Evolutionary conservation across 2,888 invertebrate genomes (phyloP).

Genomic region (Osmoderma eremita): DNA sequence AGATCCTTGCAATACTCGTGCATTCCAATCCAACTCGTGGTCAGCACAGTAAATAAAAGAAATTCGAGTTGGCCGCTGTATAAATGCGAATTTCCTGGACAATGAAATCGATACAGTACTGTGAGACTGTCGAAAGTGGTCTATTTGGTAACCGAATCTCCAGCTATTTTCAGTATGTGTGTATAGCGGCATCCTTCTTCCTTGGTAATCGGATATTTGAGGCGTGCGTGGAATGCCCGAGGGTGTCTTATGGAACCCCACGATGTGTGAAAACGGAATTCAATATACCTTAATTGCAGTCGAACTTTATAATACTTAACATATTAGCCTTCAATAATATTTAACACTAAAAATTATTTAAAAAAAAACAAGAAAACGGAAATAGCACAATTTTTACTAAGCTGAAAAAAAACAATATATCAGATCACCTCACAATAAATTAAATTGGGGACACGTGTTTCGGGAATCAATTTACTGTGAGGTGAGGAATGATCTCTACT

Average conservation of each 20-base stretch:
- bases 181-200: slow-evolving; percentile 24
- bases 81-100: slow-evolving; percentile 8
- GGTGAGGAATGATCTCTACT: too few relatives aligned
- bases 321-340: too few relatives aligned
- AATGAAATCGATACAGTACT: slow-evolving; percentile 33
- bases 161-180: slow-evolving; percentile 21
- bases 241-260: slow-evolving; percentile 48
- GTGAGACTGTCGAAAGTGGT: slow-evolving; percentile 35
- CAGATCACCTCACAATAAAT: too few relatives aligned
- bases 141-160: slow-evolving; percentile 41
- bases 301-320: slow-evolving; percentile 9
- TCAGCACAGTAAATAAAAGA: too few relatives aligned
- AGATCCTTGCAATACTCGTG: too few relatives aligned
- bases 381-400: too few relatives aligned
- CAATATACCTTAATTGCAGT: slow-evolving; percentile 38
- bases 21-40: too few relatives aligned
- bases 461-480: too few relatives aligned
- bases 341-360: too few relatives aligned
- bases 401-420: too few relatives aligned
- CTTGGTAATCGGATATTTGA: slow-evolving; percentile 45
- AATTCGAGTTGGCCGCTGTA: neutral
- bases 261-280: slow-evolving; percentile 50
- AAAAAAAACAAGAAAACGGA: too few relatives aligned
- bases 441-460: too few relatives aligned
- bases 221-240: slow-evolving; percentile 49